Base-by-base conservation (phyloP, 2,797 vertebrate genomes). In the Chromobotia macracanthus region DNA sequence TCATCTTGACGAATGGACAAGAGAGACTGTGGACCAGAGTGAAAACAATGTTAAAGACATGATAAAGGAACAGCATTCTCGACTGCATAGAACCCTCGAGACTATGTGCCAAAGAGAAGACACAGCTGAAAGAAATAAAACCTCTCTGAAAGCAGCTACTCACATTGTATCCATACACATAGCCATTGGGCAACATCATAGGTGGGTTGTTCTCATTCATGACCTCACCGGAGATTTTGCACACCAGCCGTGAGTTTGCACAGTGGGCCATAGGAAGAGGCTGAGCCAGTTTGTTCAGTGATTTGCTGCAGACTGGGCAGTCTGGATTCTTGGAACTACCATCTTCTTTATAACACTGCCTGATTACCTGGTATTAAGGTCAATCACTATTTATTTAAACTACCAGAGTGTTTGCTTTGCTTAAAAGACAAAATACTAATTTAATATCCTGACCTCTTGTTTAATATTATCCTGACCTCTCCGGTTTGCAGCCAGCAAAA, bases 181-280 rank as follows among this genome's bases (percentile, higher is more conserved):
- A 98, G 90, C 97, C 98, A 55, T 99, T 99, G 88, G 97, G 97
- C 90, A 99, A 93, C 97, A 99, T 99, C 98, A 99, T 99, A 3
- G 98, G 98, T 28, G 97, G 97, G 89, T 99, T 99, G 93, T 99
- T 99, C 93, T 99, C 97, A 5, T 99, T 99, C 98, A 99, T 99
- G 75, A 99, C 98, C 69, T 99, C 97, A 25, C 98, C 98, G 0
- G 98, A 99, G 91, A 99, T 99, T 93, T 99, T 99, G 90, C 98
- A 99, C 85, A 99, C 98, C 89, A 99, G 94, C 86, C 98, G 95
- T 63, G 98, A 99, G 92, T 99, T 99, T 92, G 98, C 98, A 44
- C 98, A 99, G 87, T 99, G 97, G 66, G 98, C 98, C 98, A 99
- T 99, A 16, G 98, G 98, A 68, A 99, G 92, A 1, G 97, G 98